Conservation (phyloP, 2,888 invertebrate species). For the Epirrhoe tristata region DNA sequence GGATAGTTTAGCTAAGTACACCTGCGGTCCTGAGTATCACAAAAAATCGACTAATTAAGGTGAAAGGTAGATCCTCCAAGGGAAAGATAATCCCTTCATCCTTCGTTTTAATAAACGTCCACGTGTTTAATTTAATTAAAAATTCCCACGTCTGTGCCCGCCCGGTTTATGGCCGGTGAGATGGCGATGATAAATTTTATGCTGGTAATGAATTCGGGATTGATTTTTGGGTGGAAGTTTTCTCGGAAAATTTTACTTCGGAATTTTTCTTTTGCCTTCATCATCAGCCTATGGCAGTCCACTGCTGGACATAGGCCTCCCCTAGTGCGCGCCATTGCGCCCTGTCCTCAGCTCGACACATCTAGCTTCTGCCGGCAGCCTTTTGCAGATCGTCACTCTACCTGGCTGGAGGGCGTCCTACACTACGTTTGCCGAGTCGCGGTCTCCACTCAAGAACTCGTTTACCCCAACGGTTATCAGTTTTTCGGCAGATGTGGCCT, state of each 20-base stretch:
- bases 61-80: constrained; percentile 38
- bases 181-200: constrained; percentile 15
- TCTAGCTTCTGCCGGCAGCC: no score
- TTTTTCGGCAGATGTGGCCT: no score
- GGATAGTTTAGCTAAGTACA: background rate
- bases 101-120: constrained; percentile 63
- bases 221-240: constrained; percentile 1
- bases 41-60: constrained; percentile 42
- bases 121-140: constrained; percentile 71
- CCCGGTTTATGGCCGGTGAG: constrained; percentile 33
- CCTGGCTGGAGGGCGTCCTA: no score
- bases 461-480: no score
- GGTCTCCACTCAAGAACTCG: no score
- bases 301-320: no score
- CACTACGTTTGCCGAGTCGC: no score
- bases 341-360: no score
- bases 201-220: constrained; percentile 10
- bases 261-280: background rate
- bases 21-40: background rate
- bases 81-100: constrained; percentile 61
- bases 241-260: background rate
- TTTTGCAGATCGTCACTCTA: no score
- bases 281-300: no score
- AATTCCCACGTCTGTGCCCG: constrained; percentile 56
- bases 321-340: no score